Evolutionary conservation across 2,797 vertebrate genomes (phyloP).

Genomic region (Tragelaphus oryx): DNA sequence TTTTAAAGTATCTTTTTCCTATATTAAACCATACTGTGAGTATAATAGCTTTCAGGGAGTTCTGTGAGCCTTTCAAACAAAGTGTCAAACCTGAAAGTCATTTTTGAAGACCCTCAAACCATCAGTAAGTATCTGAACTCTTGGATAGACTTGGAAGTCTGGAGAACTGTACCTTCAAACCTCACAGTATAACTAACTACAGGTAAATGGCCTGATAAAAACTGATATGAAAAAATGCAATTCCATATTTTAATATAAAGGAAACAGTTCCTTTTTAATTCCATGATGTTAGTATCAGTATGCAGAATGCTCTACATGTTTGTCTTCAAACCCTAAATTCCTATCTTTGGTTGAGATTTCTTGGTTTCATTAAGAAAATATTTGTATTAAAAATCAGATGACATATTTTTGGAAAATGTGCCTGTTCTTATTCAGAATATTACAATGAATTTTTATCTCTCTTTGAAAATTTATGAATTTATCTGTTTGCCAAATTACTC

Average conservation of each 20-base stretch:
- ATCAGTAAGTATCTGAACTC: background rate
- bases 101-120: background rate
- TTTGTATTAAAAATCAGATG: background rate
- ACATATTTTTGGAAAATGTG: background rate
- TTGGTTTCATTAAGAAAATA: background rate
- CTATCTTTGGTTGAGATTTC: background rate
- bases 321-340: background rate
- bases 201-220: background rate
- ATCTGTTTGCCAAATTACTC: background rate
- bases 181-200: background rate
- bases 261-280: background rate
- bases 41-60: background rate
- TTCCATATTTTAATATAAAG: background rate
- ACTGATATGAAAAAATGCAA: background rate
- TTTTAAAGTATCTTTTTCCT: background rate
- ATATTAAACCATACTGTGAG: background rate
- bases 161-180: background rate
- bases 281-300: background rate
- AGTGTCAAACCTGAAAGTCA: background rate
- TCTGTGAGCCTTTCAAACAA: background rate
- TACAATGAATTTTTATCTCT: background rate
- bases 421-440: background rate
- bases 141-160: background rate
- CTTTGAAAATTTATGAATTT: background rate
- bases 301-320: background rate